Conservation (phyloP, 2,797 vertebrate genomes). For the Neosilurus mollespiculum region DNA sequence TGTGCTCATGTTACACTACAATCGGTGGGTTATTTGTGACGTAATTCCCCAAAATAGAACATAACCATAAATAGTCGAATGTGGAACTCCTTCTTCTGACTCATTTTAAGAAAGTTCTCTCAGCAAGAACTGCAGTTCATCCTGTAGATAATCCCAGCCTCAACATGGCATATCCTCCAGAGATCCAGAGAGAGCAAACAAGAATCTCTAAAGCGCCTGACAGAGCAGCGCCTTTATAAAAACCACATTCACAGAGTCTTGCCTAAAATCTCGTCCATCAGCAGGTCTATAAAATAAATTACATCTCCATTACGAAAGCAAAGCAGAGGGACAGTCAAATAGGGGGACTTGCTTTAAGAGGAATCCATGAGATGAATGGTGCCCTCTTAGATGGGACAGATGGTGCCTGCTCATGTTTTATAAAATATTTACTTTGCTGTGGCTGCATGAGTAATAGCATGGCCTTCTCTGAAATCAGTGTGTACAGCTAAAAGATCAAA, state of each 20-base stretch:
- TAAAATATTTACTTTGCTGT: constrained; percentile 50
- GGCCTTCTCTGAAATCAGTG: constrained; percentile 9
- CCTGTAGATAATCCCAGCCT: constrained; percentile 30
- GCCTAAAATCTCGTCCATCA: constrained; percentile 41
- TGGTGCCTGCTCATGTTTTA: constrained; percentile 36
- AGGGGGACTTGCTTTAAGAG: constrained; percentile 18
- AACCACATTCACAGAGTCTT: constrained; percentile 41
- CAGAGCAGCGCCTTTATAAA: constrained; percentile 28
- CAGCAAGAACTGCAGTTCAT: constrained; percentile 34
- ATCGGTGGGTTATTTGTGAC: background rate
- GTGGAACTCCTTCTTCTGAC: constrained; percentile 20
- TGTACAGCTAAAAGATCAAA: constrained; percentile 24
- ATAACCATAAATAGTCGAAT: constrained; percentile 25
- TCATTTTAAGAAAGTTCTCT: constrained; percentile 32
- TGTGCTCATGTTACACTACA: constrained; percentile 6
- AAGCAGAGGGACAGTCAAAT: constrained; percentile 30
- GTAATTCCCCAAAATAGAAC: background rate
- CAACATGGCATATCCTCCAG: constrained; percentile 28
- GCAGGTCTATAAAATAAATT: constrained; percentile 37
- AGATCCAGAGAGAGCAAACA: constrained; percentile 19
- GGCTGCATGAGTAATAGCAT: constrained; percentile 29
- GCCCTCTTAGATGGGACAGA: constrained; percentile 39
- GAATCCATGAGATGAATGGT: constrained; percentile 39
- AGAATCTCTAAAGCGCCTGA: constrained; percentile 24
- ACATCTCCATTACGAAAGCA: constrained; percentile 34